Evolutionary conservation across 2,888 invertebrate species (phyloP), one percentile per base, ranked within the genome.

Genomic region (Nymphalis urticae): DNA sequence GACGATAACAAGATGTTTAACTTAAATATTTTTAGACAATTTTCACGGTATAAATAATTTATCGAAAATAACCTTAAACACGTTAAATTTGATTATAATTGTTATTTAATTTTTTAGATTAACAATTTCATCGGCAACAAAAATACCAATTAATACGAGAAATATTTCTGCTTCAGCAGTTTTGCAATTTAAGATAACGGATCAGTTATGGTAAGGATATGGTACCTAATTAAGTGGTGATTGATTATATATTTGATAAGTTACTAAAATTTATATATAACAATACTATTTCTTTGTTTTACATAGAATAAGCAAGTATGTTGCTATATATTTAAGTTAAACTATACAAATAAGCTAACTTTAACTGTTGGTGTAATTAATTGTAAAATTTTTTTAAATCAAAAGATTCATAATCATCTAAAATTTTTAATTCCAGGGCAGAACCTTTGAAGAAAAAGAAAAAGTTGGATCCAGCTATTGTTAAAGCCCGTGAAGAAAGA

Each of bases 391-490:
- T 27, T 27, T 27, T 3, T 27, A 27, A 2, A 27, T 27, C 27
- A 27, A 27, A 27, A 27, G 27, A 27, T 27, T 27, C 5, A 27
- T 27, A 27, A 32, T 32, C 6, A 13, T 17, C 7, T 32, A 17
- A 9, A 21, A 5, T 56, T 59, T 56, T 56, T 58, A 66, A 70
- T 88, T 90, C 60, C 78, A 96, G 96, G 83, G 98, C 95, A 6
- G 97, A 98, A 84, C 98, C 98, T 3, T 83, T 98, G 82, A 98
- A 97, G 85, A 98, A 97, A 85, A 98, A 97, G 88, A 98, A 96
- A 83, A 95, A 94, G 81, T 64, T 97, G 0, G 98, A 98, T 87
- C 97, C 98, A 2, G 94, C 94, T 7, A 89, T 98, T 47, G 75
- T 97, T 0, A 96, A 95, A 83, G 95, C 95, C 19, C 94, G 97